Percentiles rank a stretch among this genome's conserved stretches.
Evolutionary conservation across 2,888 invertebrate genomes (phyloP).

Genomic region (Rambutsinella grinnellia): DNA sequence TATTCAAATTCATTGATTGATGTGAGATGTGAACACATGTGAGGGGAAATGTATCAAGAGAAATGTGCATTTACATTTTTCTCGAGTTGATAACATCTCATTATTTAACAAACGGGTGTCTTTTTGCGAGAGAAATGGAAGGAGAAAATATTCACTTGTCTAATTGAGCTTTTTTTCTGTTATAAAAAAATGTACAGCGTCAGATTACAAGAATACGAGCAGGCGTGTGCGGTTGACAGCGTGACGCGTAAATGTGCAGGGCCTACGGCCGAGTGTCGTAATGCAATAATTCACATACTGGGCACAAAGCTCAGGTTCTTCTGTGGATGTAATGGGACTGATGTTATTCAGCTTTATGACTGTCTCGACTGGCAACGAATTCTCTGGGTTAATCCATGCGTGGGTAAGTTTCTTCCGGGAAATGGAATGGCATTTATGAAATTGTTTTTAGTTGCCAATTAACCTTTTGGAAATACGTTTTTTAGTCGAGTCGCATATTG

Average conservation of each 20-base stretch:
- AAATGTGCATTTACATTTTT: constrained; percentile 3
- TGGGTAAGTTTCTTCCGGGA: no score
- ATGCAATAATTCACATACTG: constrained; percentile 87
- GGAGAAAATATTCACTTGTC: no score
- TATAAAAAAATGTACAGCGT: no score
- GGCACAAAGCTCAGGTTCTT: constrained; percentile 90
- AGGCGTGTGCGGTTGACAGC: constrained; percentile 91
- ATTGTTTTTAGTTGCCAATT: background rate
- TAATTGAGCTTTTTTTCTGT: constrained; percentile 15
- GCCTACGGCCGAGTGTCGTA: constrained; percentile 85
- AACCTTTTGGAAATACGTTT: no score
- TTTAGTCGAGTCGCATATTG: constrained; percentile 64
- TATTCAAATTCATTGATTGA: constrained; percentile 47
- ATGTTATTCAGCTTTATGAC: constrained; percentile 86
- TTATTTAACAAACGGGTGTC: background rate
- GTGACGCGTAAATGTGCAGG: constrained; percentile 91
- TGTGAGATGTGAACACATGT: constrained; percentile 41
- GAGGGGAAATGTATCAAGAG: background rate
- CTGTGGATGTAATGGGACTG: constrained; percentile 89
- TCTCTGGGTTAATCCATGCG: constrained; percentile 93
- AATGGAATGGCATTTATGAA: no score
- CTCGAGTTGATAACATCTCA: no score
- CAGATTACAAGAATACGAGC: constrained; percentile 88
- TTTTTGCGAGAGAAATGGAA: background rate
- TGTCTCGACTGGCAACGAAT: constrained; percentile 92